Evolutionary conservation across 2,113 vertebrate genomes (phyloP).

Genomic region (Amblyornis subalaris): DNA sequence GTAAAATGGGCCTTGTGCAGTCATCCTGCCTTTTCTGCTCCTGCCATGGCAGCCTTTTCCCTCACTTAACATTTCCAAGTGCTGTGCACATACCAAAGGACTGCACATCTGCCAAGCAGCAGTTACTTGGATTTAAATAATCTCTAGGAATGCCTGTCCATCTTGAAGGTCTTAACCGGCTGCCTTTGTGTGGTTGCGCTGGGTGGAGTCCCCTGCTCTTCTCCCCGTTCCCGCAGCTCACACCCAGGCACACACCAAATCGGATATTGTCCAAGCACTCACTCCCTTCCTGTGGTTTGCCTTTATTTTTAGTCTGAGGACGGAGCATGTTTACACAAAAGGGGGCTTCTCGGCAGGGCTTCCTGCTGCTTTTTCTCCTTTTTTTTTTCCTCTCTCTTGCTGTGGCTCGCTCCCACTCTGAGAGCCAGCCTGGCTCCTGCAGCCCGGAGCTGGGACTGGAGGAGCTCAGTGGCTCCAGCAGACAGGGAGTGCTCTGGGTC

Average conservation of each 20-base stretch:
- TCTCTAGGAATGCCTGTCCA: constrained; percentile 48
- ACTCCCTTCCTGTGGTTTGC: constrained; percentile 68
- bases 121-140: constrained; percentile 41
- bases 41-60: not conserved
- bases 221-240: constrained; percentile 47
- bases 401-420: not conserved
- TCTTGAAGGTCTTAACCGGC: constrained; percentile 32
- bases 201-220: constrained; percentile 60
- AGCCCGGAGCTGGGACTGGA: not conserved
- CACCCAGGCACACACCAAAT: constrained; percentile 53
- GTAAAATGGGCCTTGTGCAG: not conserved
- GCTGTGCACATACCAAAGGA: not conserved
- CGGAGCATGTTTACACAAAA: constrained; percentile 57
- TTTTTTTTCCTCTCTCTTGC: not conserved
- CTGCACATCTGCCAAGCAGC: constrained; percentile 33
- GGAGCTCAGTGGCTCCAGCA: not conserved
- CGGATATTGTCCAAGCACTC: constrained; percentile 65
- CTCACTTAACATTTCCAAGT: not conserved
- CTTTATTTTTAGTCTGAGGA: constrained; percentile 68
- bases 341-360: constrained; percentile 49
- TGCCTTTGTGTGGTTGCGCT: constrained; percentile 47
- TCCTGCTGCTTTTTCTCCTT: constrained; percentile 7
- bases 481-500: not conserved
- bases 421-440: not conserved
- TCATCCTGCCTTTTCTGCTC: not conserved